These are phyloP conservation scores for Idaea aversata DNA, from an alignment of 2,888 invertebrate genomes.

Conservation along the genomic window DNA sequence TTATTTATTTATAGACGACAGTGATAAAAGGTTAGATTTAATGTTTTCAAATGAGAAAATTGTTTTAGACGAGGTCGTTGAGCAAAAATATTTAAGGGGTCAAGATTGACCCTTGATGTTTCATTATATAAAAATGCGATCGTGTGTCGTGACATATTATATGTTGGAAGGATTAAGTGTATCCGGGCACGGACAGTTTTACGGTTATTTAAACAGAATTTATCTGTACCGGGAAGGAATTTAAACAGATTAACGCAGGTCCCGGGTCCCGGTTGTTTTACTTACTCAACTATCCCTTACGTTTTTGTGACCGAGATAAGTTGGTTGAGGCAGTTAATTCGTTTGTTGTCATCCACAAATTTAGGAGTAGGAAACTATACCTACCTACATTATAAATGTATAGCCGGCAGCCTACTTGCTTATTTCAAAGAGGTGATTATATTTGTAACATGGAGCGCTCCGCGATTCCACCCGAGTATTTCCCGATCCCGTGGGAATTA, in stretches of 20 bases:
- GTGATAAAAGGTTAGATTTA: too few relatives aligned
- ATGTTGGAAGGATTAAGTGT: constrained; percentile 57
- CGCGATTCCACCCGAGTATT: too few relatives aligned
- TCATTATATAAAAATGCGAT: constrained; percentile 10
- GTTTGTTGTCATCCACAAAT: constrained; percentile 8
- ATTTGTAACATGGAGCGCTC: too few relatives aligned
- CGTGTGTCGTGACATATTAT: constrained; percentile 40
- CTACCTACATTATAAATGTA: too few relatives aligned
- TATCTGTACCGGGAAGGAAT: constrained; percentile 57
- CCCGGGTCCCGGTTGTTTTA: constrained; percentile 40
- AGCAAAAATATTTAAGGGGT: background rate
- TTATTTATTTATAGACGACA: too few relatives aligned
- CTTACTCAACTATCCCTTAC: constrained; percentile 39
- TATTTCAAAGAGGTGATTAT: too few relatives aligned
- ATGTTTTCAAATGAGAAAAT: too few relatives aligned
- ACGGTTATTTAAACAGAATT: constrained; percentile 66
- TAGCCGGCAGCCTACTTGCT: too few relatives aligned
- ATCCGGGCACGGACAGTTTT: constrained; percentile 57
- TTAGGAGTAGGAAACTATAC: background rate
- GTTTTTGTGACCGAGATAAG: constrained; percentile 31
- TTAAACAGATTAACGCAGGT: constrained; percentile 59
- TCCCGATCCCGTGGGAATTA: too few relatives aligned
- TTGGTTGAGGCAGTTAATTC: constrained; percentile 24
- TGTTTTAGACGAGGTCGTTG: background rate
- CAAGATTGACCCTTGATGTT: constrained; percentile 5